These are phyloP conservation scores for Odontocerum albicorne DNA, from an alignment of 2,888 invertebrate species.

Conservation along the genomic window DNA sequence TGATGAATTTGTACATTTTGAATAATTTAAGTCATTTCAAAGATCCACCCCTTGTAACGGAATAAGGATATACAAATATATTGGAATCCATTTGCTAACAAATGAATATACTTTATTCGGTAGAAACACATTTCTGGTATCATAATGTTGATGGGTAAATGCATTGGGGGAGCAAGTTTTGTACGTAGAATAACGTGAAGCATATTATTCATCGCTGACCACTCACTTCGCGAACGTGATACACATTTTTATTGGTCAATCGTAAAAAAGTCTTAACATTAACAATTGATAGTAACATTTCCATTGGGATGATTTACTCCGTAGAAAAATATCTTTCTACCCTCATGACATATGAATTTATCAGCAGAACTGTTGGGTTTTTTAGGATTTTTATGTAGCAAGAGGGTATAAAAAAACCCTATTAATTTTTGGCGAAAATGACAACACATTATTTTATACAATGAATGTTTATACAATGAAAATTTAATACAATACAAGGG, in stretches of 20 bases:
- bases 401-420: no score
- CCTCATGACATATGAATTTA: background rate
- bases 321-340: constrained; percentile 17
- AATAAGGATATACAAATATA: constrained; percentile 26
- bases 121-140: constrained; percentile 28
- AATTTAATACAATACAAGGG: no score
- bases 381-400: no score
- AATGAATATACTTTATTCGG: constrained; percentile 33
- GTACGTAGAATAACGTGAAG: constrained; percentile 1
- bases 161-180: constrained; percentile 13
- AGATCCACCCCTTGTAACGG: background rate
- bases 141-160: constrained; percentile 34
- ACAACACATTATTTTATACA: no score
- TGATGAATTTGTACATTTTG: no score
- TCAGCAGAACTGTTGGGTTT: no score
- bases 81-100: constrained; percentile 32
- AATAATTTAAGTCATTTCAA: no score
- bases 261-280: constrained; percentile 25
- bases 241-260: constrained; percentile 19
- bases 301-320: constrained; percentile 17
- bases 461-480: no score
- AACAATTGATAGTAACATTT: constrained; percentile 5
- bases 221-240: constrained; percentile 6
- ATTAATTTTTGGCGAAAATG: no score
- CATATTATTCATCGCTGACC: constrained; percentile 5